Evolutionary conservation across 1,140 invertebrate species (phyloP), one percentile per base, ranked within the genome.

Genomic region (Magallana gigas): DNA sequence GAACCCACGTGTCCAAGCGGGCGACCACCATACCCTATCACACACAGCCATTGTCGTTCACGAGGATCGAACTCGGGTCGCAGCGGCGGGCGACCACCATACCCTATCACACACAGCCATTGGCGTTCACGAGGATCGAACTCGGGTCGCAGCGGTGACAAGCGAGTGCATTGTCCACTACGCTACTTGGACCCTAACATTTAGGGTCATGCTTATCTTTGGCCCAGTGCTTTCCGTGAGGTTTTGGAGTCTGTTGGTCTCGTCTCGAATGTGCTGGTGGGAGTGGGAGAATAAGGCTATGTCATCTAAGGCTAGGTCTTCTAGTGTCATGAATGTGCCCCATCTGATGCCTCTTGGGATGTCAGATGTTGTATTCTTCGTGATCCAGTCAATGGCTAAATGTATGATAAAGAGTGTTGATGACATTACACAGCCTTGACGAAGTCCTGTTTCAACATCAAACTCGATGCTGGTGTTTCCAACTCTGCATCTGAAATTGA

Each of bases 291-390:
- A 18, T 12, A 87, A 18, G 80, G 86, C 80, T 64, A 83, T 87
- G 80, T 83, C 81, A 36, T 87, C 85, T 57, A 87, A 87, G 56
- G 82, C 80, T 48, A 87, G 11, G 71, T 86, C 85, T 48, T 81
- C 85, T 14, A 80, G 71, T 8, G 48, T 81, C 58, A 7, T 8
- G 8, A 68, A n/a, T 18, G 59, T 9, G 23, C 48, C 59, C 86
- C 86, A 83, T 83, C 71, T 36, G 23, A 83, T 87, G 18, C 59
- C 86, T 8, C 57, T 87, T 60, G 1, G 82, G 71, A 18, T 83
- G 80, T 56, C 36, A n/a, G 14, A 9, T 62, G 81, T 83, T 8
- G 59, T 23, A 83, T 83, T 12, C n/a, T 29, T 82, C 58, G 83
- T 83, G 18, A 82, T 64, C 86, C 57, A 87, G 48, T 87, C 57